These are phyloP conservation scores for Lasioglossum zephyrum DNA, from an alignment of 2,888 invertebrate genomes.

Conservation along the genomic window DNA sequence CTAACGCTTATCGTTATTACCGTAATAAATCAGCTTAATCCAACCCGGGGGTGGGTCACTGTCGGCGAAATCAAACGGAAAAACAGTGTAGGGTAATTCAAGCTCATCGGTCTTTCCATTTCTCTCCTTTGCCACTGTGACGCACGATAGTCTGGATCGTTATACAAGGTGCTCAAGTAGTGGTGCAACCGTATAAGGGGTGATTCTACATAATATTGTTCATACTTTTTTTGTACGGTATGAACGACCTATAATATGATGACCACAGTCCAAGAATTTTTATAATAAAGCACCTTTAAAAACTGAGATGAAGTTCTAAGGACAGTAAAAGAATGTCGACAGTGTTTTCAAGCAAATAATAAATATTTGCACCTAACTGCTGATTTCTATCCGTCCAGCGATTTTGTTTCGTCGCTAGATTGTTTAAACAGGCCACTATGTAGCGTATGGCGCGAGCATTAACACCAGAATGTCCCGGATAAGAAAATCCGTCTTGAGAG, in stretches of 20 bases:
- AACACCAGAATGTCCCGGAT: slow-evolving; percentile 56
- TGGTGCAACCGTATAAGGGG: not conserved
- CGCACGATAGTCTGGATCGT: not conserved
- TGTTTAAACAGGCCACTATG: not conserved
- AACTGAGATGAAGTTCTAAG: not conserved
- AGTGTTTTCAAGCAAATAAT: not conserved
- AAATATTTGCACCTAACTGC: not conserved
- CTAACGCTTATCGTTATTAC: slow-evolving; percentile 67
- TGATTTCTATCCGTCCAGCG: not conserved
- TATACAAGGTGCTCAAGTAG: not conserved
- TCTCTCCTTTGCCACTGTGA: not conserved
- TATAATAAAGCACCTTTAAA: not conserved
- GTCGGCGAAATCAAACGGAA: slow-evolving; percentile 33
- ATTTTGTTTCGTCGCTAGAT: not conserved
- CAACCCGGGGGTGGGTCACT: slow-evolving; percentile 35
- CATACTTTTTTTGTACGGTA: no score
- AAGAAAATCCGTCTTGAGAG: slow-evolving; percentile 63
- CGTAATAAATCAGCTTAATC: slow-evolving; percentile 66
- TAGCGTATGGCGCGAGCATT: slow-evolving; percentile 38
- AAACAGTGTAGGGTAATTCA: slow-evolving; percentile 44
- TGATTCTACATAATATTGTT: not conserved
- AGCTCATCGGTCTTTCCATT: not conserved
- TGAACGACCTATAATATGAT: no score
- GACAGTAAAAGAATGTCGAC: not conserved
- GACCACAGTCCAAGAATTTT: no score